phyloP scores from a whole-genome alignment of 2,113 vertebrate species.

The Apus apus region DNA sequence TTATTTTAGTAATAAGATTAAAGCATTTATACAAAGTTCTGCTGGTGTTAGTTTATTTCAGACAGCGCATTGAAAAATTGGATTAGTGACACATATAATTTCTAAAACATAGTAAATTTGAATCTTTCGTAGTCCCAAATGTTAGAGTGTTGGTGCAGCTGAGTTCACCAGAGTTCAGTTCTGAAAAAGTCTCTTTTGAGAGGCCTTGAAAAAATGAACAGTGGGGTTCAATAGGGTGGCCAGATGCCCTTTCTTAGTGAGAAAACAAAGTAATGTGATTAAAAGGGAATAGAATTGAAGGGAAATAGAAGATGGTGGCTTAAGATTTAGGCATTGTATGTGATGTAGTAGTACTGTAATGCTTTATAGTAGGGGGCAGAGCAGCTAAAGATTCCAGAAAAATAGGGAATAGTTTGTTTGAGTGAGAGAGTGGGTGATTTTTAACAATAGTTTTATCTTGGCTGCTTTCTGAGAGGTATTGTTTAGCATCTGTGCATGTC shows the following conservation, averaged over 20 bases:
- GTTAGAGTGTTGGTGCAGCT: background rate
- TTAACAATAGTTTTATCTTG: background rate
- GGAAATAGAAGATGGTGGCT: background rate
- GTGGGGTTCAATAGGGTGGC: background rate
- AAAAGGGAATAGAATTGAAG: background rate
- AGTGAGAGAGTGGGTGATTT: background rate
- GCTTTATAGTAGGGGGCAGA: background rate
- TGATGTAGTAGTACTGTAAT: background rate
- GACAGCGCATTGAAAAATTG: background rate
- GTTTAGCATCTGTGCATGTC: background rate
- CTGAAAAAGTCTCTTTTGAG: background rate
- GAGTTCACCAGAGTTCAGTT: background rate
- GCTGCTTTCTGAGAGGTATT: rapidly evolving
- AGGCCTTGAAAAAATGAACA: background rate
- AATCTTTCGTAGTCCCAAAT: background rate
- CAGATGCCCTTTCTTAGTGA: background rate
- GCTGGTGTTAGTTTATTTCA: background rate
- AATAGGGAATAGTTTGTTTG: background rate
- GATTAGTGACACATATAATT: background rate
- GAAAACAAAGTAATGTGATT: background rate
- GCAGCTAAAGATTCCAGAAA: background rate
- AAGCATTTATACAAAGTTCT: background rate
- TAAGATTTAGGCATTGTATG: background rate
- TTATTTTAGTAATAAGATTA: background rate
- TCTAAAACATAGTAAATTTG: background rate